Conservation (phyloP, 2,113 vertebrate genomes). For the Craseonycteris thonglongyai region DNA sequence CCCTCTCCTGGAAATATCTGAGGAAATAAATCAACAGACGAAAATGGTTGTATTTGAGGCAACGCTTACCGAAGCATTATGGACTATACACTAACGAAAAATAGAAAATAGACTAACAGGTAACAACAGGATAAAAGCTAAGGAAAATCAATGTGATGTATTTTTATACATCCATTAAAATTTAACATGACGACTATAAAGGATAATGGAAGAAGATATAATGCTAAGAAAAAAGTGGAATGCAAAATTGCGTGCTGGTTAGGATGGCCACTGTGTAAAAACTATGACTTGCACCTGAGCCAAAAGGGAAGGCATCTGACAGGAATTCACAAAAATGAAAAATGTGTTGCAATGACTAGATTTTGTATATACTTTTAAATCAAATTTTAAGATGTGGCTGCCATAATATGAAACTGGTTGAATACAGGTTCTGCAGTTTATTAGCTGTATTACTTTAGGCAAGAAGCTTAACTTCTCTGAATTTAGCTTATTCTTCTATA, state of each 20-base stretch:
- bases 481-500: not conserved
- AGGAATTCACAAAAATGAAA: not conserved
- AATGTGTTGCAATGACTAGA: not conserved
- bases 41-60: not conserved
- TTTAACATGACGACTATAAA: constrained; percentile 23
- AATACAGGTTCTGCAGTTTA: not conserved
- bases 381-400: not conserved
- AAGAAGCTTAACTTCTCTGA: not conserved
- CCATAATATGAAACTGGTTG: not conserved
- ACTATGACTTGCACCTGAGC: not conserved
- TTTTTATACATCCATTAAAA: constrained; percentile 58
- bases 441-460: not conserved
- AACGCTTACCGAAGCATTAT: not conserved
- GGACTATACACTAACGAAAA: not conserved
- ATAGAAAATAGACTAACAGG: not conserved
- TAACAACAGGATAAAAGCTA: constrained; percentile 32
- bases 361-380: not conserved
- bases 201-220: constrained; percentile 49
- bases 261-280: not conserved
- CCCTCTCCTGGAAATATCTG: not conserved
- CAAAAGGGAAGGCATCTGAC: not conserved
- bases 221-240: constrained; percentile 24
- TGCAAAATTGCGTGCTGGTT: not conserved
- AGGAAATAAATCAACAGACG: constrained; percentile 39
- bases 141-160: constrained; percentile 31